Conservation (phyloP, 2,797 vertebrate species). For the Aldrovandia affinis region DNA sequence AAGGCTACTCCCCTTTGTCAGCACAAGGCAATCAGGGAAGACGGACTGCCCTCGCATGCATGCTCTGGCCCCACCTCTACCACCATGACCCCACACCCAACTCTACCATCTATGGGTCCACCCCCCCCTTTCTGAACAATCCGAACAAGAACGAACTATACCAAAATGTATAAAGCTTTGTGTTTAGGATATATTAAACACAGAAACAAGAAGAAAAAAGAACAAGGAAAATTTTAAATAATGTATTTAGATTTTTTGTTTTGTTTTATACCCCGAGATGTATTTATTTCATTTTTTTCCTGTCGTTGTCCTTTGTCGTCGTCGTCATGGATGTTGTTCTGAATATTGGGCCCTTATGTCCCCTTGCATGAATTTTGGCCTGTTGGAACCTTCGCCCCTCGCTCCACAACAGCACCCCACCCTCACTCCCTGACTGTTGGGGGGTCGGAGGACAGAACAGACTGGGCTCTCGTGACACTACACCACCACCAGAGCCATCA, state of each 20-base stretch:
- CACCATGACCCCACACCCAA: conserved; percentile 37
- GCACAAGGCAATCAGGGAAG: conserved; percentile 77
- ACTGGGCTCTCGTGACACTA: background rate
- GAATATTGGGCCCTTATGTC: conserved; percentile 62
- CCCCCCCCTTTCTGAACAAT: conserved; percentile 37
- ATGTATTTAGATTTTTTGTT: conserved; percentile 72
- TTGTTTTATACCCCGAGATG: conserved; percentile 78
- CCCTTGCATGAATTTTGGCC: conserved; percentile 67
- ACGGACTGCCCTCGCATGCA: conserved; percentile 58
- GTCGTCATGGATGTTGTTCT: conserved; percentile 65
- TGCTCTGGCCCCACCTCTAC: conserved; percentile 44
- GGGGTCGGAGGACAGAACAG: background rate
- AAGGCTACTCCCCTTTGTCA: conserved; percentile 55
- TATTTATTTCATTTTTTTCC: conserved; percentile 96
- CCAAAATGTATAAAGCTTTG: conserved; percentile 96
- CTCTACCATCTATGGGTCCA: conserved; percentile 2
- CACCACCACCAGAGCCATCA: background rate
- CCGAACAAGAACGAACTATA: conserved; percentile 75
- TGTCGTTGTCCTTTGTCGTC: conserved; percentile 75
- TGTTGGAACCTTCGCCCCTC: conserved; percentile 8
- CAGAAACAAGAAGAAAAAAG: conserved; percentile 69
- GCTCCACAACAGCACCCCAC: background rate
- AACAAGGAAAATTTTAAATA: conserved; percentile 70
- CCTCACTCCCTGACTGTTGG: background rate
- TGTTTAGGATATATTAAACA: conserved; percentile 86